phyloP scores from a whole-genome alignment of 35 echinoderm and acorn worm genomes.

The Holothuria glaberrima region DNA sequence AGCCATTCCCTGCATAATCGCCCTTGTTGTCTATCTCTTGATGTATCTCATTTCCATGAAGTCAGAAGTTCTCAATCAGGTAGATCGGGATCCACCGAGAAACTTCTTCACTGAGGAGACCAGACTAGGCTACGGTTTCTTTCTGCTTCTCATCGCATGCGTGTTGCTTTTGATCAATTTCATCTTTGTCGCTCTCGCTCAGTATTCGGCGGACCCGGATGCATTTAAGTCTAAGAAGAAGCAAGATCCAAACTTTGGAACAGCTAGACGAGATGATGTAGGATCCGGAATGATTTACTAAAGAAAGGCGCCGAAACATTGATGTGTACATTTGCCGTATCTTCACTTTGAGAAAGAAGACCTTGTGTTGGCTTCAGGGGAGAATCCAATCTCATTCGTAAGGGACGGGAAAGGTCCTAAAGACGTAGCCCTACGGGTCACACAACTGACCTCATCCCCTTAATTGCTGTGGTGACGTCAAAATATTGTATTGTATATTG shows the following conservation, averaged over 20 bases:
- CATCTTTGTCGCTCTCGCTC: conserved; percentile 34
- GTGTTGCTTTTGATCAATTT: conserved; percentile 25
- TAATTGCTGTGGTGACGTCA: no score
- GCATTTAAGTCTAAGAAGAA: conserved; percentile 48
- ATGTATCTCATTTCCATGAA: conserved; percentile 22
- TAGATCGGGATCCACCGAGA: conserved; percentile 8
- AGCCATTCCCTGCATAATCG: conserved; percentile 6
- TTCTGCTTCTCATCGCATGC: conserved; percentile 1
- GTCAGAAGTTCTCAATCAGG: neutral
- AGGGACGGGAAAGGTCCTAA: no score
- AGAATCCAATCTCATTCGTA: no score
- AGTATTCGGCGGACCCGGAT: conserved; percentile 30
- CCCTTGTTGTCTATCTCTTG: conserved; percentile 9
- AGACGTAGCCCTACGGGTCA: no score
- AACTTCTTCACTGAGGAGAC: conserved; percentile 20
- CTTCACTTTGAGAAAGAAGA: no score
- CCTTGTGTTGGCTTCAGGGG: no score
- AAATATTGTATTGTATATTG: no score
- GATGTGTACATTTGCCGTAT: no score
- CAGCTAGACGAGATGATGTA: neutral
- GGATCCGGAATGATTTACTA: conserved; percentile 48
- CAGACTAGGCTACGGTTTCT: neutral
- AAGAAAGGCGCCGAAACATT: neutral
- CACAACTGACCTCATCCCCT: no score
- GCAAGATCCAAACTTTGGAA: neutral